Evolutionary conservation across 2,888 invertebrate species (phyloP).

Genomic region (Prosapia bicincta): DNA sequence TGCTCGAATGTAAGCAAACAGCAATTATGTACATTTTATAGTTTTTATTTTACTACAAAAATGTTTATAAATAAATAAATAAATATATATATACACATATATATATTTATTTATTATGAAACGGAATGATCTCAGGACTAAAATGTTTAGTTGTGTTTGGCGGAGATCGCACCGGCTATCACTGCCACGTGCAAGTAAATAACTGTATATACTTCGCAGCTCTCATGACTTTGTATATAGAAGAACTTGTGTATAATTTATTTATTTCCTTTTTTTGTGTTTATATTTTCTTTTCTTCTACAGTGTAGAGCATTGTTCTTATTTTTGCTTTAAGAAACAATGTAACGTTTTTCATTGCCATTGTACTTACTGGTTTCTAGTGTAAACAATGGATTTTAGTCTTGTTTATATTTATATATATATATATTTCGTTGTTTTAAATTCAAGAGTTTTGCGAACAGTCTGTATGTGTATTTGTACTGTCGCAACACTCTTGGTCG

Average conservation of each 20-base stretch:
- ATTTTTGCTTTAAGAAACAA: neutral
- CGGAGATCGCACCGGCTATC: constrained; percentile 23
- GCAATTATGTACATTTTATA: neutral
- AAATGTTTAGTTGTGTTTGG: constrained; percentile 8
- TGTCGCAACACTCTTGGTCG: neutral
- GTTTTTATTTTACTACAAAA: constrained; percentile 3
- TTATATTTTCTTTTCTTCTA: constrained; percentile 24
- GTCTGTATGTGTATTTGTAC: neutral
- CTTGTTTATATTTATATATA: neutral
- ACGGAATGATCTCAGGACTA: constrained; percentile 32
- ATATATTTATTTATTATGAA: constrained; percentile 4
- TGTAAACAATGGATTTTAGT: neutral
- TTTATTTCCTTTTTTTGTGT: constrained; percentile 29
- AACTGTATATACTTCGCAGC: constrained; percentile 25
- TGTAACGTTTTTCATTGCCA: neutral
- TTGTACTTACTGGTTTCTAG: neutral
- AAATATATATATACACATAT: neutral
- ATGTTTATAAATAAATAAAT: too few species aligned
- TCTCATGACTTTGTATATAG: constrained; percentile 23
- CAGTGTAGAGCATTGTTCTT: neutral
- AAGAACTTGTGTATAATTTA: constrained; percentile 30
- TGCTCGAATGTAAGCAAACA: neutral
- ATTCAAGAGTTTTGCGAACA: neutral
- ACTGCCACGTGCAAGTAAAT: constrained; percentile 28
- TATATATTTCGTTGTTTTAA: neutral